Conservation (phyloP, 2,888 invertebrate genomes). For the Cantharis nigra region DNA sequence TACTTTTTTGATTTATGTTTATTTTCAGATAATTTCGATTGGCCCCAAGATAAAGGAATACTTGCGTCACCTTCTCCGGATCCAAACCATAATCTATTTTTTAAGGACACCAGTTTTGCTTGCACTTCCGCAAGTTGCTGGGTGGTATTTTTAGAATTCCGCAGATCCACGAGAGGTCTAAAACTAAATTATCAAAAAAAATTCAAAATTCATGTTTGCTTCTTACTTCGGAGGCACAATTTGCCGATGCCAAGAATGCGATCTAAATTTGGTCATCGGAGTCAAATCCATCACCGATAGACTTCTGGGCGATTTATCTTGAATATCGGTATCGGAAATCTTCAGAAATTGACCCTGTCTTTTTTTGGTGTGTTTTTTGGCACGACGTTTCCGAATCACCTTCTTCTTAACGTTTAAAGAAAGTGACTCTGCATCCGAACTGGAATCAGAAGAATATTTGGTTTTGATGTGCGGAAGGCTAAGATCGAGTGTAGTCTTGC, state of each 20-base stretch:
- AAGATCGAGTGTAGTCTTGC: slow-evolving; percentile 63
- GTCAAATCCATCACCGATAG: slow-evolving; percentile 49
- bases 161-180: slow-evolving; percentile 8
- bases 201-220: background rate
- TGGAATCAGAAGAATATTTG: slow-evolving; percentile 37
- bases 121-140: slow-evolving; percentile 65
- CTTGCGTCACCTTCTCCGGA: slow-evolving; percentile 51
- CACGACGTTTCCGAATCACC: slow-evolving; percentile 5
- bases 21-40: slow-evolving; percentile 26
- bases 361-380: slow-evolving; percentile 11
- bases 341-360: slow-evolving; percentile 4
- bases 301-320: slow-evolving; percentile 40
- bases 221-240: slow-evolving; percentile 12
- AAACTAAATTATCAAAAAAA: background rate
- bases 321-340: background rate
- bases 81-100: slow-evolving; percentile 78
- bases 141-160: slow-evolving; percentile 14
- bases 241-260: slow-evolving; percentile 37
- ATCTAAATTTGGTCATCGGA: slow-evolving; percentile 44
- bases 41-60: slow-evolving; percentile 69
- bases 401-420: slow-evolving; percentile 19
- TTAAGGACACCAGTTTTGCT: slow-evolving; percentile 69
- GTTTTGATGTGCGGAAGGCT: slow-evolving; percentile 41
- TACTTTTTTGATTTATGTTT: background rate
- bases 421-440: slow-evolving; percentile 25